phyloP scores from a whole-genome alignment of 2,888 invertebrate genomes.

The Nephrocerus scutellatus region DNA sequence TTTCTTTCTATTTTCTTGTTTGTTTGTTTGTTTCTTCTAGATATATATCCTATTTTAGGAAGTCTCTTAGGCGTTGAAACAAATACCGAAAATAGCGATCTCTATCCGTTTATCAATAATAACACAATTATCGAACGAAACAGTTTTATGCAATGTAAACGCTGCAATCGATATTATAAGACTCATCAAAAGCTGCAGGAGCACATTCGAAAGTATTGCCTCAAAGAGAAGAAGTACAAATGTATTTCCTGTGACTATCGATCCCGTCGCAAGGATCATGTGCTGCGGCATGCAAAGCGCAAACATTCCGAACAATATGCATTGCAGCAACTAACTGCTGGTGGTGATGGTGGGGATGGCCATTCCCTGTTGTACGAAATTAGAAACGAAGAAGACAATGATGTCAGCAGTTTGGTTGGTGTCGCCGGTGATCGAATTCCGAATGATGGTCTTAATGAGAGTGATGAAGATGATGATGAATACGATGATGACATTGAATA shows the following conservation, averaged over 20 bases:
- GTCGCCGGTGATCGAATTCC: no score
- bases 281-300: slow-evolving; percentile 42
- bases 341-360: no score
- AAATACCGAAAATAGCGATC: slow-evolving; percentile 23
- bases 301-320: slow-evolving; percentile 41
- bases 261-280: slow-evolving; percentile 45
- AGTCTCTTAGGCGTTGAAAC: slow-evolving; percentile 45
- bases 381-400: slow-evolving; percentile 38
- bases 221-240: slow-evolving; percentile 46
- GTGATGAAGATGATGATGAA: slow-evolving; percentile 27
- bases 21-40: slow-evolving; percentile 25
- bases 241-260: slow-evolving; percentile 46
- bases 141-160: slow-evolving; percentile 41
- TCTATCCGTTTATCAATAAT: slow-evolving; percentile 14
- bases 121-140: slow-evolving; percentile 26
- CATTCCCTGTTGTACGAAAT: slow-evolving; percentile 40
- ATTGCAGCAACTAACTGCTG: slow-evolving; percentile 25
- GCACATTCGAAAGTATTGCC: slow-evolving; percentile 45
- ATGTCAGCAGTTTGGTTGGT: no score
- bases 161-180: slow-evolving; percentile 44
- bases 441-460: no score
- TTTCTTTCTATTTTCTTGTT: slow-evolving; percentile 15
- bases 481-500: no score
- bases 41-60: slow-evolving; percentile 46
- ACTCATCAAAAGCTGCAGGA: slow-evolving; percentile 42